A percentile compares a stretch with the other conserved stretches of the same genome.
phyloP scores from a whole-genome alignment of 2,888 invertebrate genomes.

The Argyresthia albistria region DNA sequence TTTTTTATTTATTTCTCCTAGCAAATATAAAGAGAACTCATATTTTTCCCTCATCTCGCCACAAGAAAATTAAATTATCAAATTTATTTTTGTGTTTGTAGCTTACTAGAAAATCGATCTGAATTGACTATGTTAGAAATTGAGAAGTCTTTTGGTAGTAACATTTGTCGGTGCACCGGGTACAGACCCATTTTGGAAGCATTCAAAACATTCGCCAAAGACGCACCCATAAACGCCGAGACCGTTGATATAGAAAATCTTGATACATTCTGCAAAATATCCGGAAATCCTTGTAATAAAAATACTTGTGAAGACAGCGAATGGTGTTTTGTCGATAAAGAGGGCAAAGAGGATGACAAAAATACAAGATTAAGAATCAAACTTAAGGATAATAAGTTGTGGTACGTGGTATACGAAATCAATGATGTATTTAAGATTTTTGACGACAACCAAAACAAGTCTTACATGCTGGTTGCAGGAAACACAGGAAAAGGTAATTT shows the following conservation, averaged over 20 bases:
- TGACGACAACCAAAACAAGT: slow-evolving; percentile 27
- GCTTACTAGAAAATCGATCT: slow-evolving; percentile 42
- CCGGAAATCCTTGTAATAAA: slow-evolving; percentile 15
- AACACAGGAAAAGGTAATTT: slow-evolving; percentile 79
- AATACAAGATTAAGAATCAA: slow-evolving; percentile 17
- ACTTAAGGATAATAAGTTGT: slow-evolving; percentile 40
- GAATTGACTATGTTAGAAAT: slow-evolving; percentile 72
- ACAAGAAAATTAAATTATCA: too few relatives aligned
- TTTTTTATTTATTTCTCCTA: too few relatives aligned
- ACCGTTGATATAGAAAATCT: slow-evolving; percentile 36
- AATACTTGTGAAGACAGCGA: slow-evolving; percentile 18
- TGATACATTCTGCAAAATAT: slow-evolving; percentile 13
- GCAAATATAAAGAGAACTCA: too few relatives aligned
- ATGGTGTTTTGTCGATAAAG: slow-evolving; percentile 32
- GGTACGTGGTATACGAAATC: slow-evolving; percentile 62
- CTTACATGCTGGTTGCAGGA: slow-evolving; percentile 76
- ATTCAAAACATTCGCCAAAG: slow-evolving; percentile 72
- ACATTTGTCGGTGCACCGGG: slow-evolving; percentile 82
- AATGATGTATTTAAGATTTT: slow-evolving; percentile 57
- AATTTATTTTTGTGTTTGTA: too few relatives aligned
- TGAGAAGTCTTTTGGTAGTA: slow-evolving; percentile 80
- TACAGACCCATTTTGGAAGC: slow-evolving; percentile 76
- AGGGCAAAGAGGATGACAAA: slow-evolving; percentile 12
- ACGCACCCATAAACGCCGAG: slow-evolving; percentile 24
- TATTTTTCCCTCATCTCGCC: too few relatives aligned